Evolutionary conservation across 2,113 vertebrate genomes (phyloP).

Genomic region (Scalopus aquaticus): DNA sequence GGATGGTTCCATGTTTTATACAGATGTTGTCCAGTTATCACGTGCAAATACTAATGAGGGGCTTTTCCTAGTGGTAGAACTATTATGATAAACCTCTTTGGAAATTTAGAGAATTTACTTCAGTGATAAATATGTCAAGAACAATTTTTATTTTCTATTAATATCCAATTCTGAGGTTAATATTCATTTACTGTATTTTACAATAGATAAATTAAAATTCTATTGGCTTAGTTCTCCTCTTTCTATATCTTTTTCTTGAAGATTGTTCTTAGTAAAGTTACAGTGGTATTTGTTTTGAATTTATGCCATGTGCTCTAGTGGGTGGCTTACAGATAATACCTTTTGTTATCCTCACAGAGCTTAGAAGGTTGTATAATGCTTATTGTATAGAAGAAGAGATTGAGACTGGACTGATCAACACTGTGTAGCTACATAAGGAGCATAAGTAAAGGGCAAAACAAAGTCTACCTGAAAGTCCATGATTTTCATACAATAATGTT

Average conservation of each 20-base stretch:
- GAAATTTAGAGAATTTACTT: neutral
- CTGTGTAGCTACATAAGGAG: neutral
- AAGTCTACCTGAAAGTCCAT: too few species aligned
- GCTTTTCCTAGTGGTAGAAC: neutral
- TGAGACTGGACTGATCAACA: neutral
- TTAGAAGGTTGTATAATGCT: neutral
- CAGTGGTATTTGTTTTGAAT: neutral
- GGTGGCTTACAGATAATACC: neutral
- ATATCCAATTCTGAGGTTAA: neutral
- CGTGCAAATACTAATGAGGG: neutral
- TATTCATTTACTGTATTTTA: neutral
- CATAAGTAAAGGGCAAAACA: neutral
- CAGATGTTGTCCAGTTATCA: neutral
- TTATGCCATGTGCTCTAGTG: neutral
- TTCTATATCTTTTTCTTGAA: neutral
- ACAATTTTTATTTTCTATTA: neutral
- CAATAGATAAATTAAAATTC: neutral
- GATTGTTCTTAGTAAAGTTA: neutral
- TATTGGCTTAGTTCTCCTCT: neutral
- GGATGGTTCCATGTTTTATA: neutral
- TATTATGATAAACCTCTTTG: neutral
- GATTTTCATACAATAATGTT: neutral
- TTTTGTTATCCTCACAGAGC: neutral
- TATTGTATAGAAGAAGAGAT: neutral
- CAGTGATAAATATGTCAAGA: neutral